A percentile compares a stretch with the other conserved stretches of the same genome.
These are phyloP conservation scores for Saguinus oedipus DNA, from an alignment of 2,797 vertebrate genomes.

Conservation along the genomic window DNA sequence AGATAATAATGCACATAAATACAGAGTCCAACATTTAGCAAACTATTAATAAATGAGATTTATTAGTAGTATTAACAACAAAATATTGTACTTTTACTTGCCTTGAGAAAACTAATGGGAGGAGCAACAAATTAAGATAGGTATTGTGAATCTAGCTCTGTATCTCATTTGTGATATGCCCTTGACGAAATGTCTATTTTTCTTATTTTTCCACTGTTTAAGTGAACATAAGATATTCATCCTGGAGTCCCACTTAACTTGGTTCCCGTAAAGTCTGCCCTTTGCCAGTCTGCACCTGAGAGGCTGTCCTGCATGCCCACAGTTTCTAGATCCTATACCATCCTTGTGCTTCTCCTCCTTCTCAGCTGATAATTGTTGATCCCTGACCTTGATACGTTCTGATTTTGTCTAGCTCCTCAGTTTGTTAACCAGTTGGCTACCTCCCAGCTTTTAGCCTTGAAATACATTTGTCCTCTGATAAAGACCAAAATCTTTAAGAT, in stretches of 20 bases:
- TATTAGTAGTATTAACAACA: neutral
- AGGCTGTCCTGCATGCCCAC: neutral
- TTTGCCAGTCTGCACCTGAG: neutral
- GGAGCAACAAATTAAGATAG: neutral
- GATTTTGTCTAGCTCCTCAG: neutral
- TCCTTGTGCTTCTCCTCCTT: neutral
- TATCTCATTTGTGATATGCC: neutral
- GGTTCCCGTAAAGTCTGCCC: neutral
- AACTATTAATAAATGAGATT: neutral
- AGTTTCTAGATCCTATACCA: neutral
- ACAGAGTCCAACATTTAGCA: slow-evolving; percentile 18
- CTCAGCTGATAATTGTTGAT: neutral
- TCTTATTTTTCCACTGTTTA: slow-evolving; percentile 28
- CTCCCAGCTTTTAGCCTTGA: neutral
- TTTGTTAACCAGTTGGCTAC: neutral
- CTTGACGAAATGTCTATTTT: slow-evolving; percentile 12
- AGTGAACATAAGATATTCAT: neutral
- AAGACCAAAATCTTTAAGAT: neutral
- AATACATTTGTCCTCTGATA: neutral
- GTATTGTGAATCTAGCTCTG: neutral
- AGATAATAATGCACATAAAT: neutral
- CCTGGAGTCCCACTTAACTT: neutral
- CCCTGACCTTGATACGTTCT: neutral
- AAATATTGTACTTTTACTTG: slow-evolving; percentile 11
- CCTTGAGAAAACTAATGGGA: slow-evolving; percentile 7